A percentile compares a stretch with the other conserved stretches of the same genome.
Conservation (phyloP, 2,888 invertebrate species). For the Halictus quadricinctus region DNA sequence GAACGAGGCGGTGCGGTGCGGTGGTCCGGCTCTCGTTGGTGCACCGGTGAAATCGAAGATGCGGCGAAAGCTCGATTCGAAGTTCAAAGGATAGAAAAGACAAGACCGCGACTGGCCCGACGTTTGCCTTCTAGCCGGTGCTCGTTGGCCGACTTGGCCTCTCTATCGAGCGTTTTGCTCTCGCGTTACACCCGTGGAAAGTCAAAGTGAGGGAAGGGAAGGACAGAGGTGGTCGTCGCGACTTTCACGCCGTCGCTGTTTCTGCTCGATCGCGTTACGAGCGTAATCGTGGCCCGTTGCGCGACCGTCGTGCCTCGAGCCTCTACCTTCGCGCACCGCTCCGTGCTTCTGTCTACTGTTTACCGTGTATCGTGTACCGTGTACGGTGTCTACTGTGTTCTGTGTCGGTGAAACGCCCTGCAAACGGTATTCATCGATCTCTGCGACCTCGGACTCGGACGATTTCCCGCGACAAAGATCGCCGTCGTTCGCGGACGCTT, state of each 20-base stretch:
- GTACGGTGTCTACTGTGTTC: background rate
- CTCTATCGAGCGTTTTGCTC: slow-evolving; percentile 47
- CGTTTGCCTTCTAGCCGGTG: background rate
- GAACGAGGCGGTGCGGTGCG: background rate
- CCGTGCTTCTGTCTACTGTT: background rate
- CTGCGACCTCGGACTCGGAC: background rate
- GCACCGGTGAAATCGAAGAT: slow-evolving; percentile 52
- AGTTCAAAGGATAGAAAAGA: slow-evolving; percentile 51
- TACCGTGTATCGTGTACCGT: background rate
- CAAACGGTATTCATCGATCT: background rate
- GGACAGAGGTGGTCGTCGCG: slow-evolving; percentile 38
- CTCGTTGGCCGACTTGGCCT: slow-evolving; percentile 5
- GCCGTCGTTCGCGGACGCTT: background rate
- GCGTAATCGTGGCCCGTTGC: slow-evolving; percentile 52
- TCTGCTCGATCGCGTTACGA: slow-evolving; percentile 64
- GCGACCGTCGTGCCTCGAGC: background rate
- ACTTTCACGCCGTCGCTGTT: slow-evolving; percentile 64
- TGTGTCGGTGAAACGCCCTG: background rate
- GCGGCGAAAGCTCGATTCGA: slow-evolving; percentile 45
- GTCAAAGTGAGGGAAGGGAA: slow-evolving; percentile 46
- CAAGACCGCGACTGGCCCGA: background rate
- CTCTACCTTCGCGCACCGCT: background rate
- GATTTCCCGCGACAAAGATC: background rate
- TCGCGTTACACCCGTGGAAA: slow-evolving; percentile 58
- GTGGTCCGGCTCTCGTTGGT: background rate